These are phyloP conservation scores for Scleropages formosus DNA, from an alignment of 2,797 vertebrate species.

Conservation along the genomic window DNA sequence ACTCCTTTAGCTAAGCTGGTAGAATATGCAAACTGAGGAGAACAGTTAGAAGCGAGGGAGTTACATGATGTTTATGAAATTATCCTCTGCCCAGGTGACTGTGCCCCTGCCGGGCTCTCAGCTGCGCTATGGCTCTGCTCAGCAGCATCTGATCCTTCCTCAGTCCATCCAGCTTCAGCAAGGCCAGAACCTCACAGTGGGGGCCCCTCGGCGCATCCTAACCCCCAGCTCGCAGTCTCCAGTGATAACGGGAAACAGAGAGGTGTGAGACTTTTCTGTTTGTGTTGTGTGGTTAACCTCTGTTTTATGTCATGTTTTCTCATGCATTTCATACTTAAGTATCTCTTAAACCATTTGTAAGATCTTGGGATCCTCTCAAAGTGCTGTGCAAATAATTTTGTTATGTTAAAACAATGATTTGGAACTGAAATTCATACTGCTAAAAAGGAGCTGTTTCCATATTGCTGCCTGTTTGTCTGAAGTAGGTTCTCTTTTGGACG, in stretches of 20 bases:
- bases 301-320: too few relatives aligned
- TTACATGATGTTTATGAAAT: neutral
- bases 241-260: slow-evolving; percentile 82
- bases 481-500: too few relatives aligned
- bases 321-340: too few relatives aligned
- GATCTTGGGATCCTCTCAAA: too few relatives aligned
- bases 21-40: neutral
- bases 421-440: too few relatives aligned
- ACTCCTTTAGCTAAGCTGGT: neutral
- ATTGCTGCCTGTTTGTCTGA: too few relatives aligned
- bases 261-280: slow-evolving; percentile 64
- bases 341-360: too few relatives aligned
- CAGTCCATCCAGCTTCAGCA: slow-evolving; percentile 97
- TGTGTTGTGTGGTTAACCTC: neutral
- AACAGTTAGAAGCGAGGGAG: neutral
- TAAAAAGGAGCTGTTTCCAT: too few relatives aligned
- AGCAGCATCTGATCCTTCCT: slow-evolving; percentile 92
- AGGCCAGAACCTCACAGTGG: slow-evolving; percentile 90
- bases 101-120: slow-evolving; percentile 95
- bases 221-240: slow-evolving; percentile 84
- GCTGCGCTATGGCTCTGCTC: slow-evolving; percentile 92
- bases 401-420: too few relatives aligned
- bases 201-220: slow-evolving; percentile 85
- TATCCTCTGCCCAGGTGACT: slow-evolving; percentile 74
- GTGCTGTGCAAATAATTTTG: too few relatives aligned